Evolutionary conservation across 1,140 invertebrate genomes (phyloP).

Genomic region (Lucilia cuprina): DNA sequence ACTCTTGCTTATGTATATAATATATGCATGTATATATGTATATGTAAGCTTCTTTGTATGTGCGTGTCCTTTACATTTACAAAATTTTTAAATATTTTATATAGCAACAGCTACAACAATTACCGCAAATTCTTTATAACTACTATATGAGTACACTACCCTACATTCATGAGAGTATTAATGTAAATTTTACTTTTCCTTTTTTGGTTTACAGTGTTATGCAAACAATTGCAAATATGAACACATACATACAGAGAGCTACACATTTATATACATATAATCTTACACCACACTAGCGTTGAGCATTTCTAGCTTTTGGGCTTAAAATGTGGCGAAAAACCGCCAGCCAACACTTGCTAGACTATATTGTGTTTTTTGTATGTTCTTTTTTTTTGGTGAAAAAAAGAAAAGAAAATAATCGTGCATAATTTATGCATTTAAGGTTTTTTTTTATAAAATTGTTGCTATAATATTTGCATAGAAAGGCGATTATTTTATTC

Average conservation of each 20-base stretch:
- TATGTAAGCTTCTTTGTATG: too few relatives aligned
- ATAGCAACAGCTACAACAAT: too few relatives aligned
- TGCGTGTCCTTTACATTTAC: neutral
- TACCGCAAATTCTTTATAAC: neutral
- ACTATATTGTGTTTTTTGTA: neutral
- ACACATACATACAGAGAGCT: neutral
- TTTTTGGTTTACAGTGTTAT: neutral
- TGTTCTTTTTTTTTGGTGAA: neutral
- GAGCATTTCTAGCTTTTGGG: neutral
- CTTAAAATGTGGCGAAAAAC: neutral
- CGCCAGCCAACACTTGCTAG: neutral
- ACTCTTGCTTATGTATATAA: neutral
- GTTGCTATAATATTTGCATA: too few relatives aligned
- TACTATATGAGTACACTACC: neutral
- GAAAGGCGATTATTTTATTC: too few relatives aligned
- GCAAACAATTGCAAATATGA: neutral
- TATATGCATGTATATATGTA: neutral
- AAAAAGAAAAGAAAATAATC: neutral
- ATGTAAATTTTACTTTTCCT: neutral
- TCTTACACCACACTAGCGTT: neutral
- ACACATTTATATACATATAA: neutral
- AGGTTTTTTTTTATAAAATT: neutral
- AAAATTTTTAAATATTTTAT: neutral
- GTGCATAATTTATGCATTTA: neutral
- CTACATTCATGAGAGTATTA: neutral